Conservation (phyloP, 2,797 vertebrate genomes). For the Vespertilio murinus region DNA sequence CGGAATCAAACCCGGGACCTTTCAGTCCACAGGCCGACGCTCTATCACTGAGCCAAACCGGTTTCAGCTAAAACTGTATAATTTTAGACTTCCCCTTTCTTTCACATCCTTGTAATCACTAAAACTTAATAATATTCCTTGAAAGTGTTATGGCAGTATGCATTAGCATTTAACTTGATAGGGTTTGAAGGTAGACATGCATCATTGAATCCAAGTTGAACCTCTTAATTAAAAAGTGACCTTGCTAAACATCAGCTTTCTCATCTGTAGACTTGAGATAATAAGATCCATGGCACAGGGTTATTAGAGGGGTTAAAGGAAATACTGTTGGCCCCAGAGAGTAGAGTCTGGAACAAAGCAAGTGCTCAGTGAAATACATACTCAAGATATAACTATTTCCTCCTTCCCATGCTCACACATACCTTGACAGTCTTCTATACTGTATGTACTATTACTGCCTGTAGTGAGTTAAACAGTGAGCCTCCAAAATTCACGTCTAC, state of each 20-base stretch:
- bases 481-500: not conserved
- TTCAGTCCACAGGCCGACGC: too few relatives aligned
- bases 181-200: not conserved
- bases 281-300: not conserved
- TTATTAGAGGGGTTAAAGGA: not conserved
- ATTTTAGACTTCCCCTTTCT: not conserved
- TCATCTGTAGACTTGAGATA: not conserved
- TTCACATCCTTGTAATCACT: not conserved
- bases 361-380: not conserved
- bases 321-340: not conserved
- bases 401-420: not conserved
- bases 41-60: too few relatives aligned
- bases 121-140: not conserved
- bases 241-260: not conserved
- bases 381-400: not conserved
- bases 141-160: not conserved
- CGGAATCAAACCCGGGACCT: too few relatives aligned
- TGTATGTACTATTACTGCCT: not conserved
- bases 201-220: constrained; percentile 22
- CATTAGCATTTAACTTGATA: not conserved
- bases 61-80: not conserved
- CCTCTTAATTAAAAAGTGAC: not conserved
- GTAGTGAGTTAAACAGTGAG: not conserved
- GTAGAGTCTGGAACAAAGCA: not conserved
- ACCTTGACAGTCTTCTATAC: not conserved